Conservation (phyloP, 2,113 vertebrate species). For the Erythrocercus mccallii region DNA sequence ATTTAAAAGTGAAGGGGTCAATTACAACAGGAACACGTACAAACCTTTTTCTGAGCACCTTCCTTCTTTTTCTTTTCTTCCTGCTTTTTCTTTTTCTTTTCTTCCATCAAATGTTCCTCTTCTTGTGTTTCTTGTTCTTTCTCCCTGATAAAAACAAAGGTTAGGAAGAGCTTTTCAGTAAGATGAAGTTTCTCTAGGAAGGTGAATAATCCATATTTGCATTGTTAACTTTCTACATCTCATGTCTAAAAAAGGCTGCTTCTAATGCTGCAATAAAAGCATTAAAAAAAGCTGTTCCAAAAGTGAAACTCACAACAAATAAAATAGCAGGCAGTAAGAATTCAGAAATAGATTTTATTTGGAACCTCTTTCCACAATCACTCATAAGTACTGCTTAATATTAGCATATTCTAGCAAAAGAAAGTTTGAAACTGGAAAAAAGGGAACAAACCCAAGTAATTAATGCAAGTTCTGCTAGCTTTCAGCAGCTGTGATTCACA, state of each 20-base stretch:
- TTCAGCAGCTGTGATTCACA: not conserved
- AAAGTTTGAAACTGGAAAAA: not conserved
- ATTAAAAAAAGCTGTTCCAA: not conserved
- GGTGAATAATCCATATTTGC: not conserved
- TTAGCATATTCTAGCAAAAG: not conserved
- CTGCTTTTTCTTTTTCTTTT: conserved; percentile 99
- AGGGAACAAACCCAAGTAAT: not conserved
- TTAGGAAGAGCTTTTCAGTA: not conserved
- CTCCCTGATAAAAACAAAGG: conserved; percentile 76
- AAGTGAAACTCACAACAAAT: not conserved
- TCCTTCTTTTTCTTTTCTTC: conserved; percentile 98
- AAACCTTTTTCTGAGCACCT: conserved; percentile 93
- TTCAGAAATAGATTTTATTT: not conserved
- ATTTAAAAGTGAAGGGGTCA: not conserved
- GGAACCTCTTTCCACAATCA: not conserved
- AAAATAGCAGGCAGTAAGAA: not conserved
- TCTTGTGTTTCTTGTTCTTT: conserved; percentile 87
- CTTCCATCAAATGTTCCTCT: conserved; percentile 99
- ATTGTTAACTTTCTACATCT: not conserved
- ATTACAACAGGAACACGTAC: not conserved
- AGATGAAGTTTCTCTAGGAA: not conserved
- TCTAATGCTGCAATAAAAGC: not conserved
- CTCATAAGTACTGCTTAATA: not conserved
- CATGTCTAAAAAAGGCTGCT: not conserved
- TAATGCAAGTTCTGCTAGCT: not conserved